Conservation (phyloP, 2,888 invertebrate genomes). For the Apocheima hispidaria region DNA sequence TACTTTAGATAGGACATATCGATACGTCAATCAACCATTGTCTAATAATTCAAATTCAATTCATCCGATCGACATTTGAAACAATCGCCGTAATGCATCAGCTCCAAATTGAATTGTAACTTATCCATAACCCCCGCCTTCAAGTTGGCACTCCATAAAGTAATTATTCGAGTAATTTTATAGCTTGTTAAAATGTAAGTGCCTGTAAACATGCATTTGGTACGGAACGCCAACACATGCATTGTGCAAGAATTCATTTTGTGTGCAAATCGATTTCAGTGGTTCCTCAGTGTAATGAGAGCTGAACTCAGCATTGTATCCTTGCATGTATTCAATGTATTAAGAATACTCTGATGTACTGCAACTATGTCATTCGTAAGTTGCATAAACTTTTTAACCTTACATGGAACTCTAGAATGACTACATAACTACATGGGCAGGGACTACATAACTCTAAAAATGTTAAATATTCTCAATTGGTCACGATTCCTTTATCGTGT, state of each 20-base stretch:
- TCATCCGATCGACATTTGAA: constrained; percentile 65
- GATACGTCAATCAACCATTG: constrained; percentile 75
- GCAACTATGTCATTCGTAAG: constrained; percentile 44
- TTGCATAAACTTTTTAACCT: constrained; percentile 20
- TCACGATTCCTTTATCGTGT: constrained; percentile 41
- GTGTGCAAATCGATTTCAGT: constrained; percentile 65
- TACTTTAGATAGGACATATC: constrained; percentile 57
- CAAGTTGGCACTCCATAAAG: constrained; percentile 11
- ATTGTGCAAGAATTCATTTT: constrained; percentile 61
- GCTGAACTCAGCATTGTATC: constrained; percentile 60
- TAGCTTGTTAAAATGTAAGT: constrained; percentile 35
- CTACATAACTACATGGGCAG: background rate
- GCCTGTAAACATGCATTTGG: constrained; percentile 45
- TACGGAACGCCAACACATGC: constrained; percentile 50
- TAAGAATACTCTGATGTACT: constrained; percentile 53
- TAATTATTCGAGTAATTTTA: constrained; percentile 31
- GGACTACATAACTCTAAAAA: constrained; percentile 14
- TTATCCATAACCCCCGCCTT: constrained; percentile 15
- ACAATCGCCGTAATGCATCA: constrained; percentile 62
- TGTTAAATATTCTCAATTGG: constrained; percentile 16
- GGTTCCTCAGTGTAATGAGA: constrained; percentile 54
- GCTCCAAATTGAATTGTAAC: constrained; percentile 26
- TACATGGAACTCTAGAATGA: background rate
- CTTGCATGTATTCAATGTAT: constrained; percentile 64
- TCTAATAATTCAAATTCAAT: constrained; percentile 64